Evolutionary conservation across 1,140 invertebrate species (phyloP).

Genomic region (Ptiloglossa arizonensis): DNA sequence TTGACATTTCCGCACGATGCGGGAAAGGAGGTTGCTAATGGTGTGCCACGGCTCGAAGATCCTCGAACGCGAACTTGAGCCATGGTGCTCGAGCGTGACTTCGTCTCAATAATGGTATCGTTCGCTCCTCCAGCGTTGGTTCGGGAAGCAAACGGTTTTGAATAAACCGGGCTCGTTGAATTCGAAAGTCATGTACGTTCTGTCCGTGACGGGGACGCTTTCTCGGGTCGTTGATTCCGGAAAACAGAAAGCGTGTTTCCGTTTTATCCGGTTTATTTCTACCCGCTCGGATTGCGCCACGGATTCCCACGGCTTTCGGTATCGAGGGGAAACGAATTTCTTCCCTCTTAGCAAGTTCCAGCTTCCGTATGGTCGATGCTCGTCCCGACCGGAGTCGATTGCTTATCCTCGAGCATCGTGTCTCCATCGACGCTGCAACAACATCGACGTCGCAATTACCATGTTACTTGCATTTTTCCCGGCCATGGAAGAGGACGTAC

Average conservation of each 20-base stretch:
- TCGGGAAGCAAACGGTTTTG: not conserved
- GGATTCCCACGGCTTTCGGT: not conserved
- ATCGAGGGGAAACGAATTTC: slow-evolving; percentile 9
- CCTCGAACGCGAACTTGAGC: not conserved
- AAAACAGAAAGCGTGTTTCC: slow-evolving; percentile 10
- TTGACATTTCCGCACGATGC: slow-evolving; percentile 16
- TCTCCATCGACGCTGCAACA: slow-evolving; percentile 1
- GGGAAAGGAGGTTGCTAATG: not conserved
- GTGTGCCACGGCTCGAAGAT: not conserved
- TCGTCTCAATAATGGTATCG: not conserved
- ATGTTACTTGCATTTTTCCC: not conserved
- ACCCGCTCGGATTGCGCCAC: not conserved
- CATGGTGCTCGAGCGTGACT: not conserved
- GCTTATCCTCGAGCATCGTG: not conserved
- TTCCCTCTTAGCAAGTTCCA: slow-evolving; percentile 10
- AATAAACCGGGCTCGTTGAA: slow-evolving; percentile 4
- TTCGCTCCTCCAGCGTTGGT: not conserved
- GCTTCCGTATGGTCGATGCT: not conserved
- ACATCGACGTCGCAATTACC: too few species aligned
- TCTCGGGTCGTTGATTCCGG: slow-evolving; percentile 21
- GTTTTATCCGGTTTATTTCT: slow-evolving; percentile 32
- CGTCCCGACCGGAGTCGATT: not conserved
- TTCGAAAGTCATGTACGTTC: not conserved
- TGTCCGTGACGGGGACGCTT: not conserved
- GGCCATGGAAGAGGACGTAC: too few species aligned